Base-by-base conservation (phyloP, 2,113 vertebrate genomes). In the Gopherus flavomarginatus region DNA sequence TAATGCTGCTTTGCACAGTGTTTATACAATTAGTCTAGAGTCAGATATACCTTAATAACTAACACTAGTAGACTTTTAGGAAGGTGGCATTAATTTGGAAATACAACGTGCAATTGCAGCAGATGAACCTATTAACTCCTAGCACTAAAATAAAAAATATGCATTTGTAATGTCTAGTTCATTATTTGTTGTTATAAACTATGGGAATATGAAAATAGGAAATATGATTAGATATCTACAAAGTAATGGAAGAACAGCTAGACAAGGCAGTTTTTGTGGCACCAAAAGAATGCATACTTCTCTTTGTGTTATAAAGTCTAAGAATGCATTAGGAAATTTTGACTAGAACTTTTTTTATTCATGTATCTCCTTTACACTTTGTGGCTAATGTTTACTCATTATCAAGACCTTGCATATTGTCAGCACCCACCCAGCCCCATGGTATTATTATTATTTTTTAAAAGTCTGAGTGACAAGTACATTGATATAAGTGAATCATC, bases 401-500 rank as follows among this genome's bases (percentile, higher is more conserved):
- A 98, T 98, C 98, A 96, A 98, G 92, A 94, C 95, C 94, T 94
- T 95, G 96, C 98, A 99, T 98, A 97, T 97, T 98, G 97, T 97
- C 93, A 96, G 96, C 97, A 98, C 95, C 97, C 98, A 97, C 98
- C 98, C 97, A 96, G 57, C 91, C 95, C 92, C 95, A 97, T 97
- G 95, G 90, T 97, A 96, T 95, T 97, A 95, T 59, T 95, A 62
- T 94, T 92, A 83, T 91, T 97, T 96, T 97, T 97, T 95, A 94
- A 98, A 98, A 90, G 95, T 93, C 93, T 98, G 98, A 98, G 97
- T 98, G 98, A 98, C 98, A 98, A 98, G 97, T 94, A 97, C 97
- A 98, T 98, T 98, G 98, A 98, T 98, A 98, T 94, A 98, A 98
- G 96, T 98, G 98, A 98, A 98, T 98, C 98, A 98, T 98, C 98